These are phyloP conservation scores for Scelioninae gen. 1 DNA, from an alignment of 2,888 invertebrate species.

Conservation along the genomic window DNA sequence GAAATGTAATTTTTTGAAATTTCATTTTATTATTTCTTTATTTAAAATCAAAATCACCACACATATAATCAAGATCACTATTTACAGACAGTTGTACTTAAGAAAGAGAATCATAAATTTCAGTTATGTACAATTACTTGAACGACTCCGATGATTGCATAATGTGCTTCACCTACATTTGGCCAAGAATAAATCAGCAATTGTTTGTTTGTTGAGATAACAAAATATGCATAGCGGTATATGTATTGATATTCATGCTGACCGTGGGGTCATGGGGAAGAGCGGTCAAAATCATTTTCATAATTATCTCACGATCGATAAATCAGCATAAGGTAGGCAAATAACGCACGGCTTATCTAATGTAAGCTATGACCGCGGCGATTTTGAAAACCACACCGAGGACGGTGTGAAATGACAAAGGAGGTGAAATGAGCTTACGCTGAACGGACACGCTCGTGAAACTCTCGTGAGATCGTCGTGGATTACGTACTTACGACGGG, in stretches of 20 bases:
- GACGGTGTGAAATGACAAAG: slow-evolving; percentile 68
- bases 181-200: slow-evolving; percentile 35
- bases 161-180: slow-evolving; percentile 41
- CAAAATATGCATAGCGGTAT: slow-evolving; percentile 63
- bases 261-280: slow-evolving; percentile 60
- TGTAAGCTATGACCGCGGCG: slow-evolving; percentile 49
- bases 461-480: slow-evolving; percentile 58
- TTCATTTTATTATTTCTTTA: too few species aligned
- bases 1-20: too few species aligned
- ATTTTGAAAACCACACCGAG: slow-evolving; percentile 40
- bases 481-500: slow-evolving; percentile 45
- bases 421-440: slow-evolving; percentile 50
- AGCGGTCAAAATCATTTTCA: slow-evolving; percentile 68
- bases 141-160: slow-evolving; percentile 16
- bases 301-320: slow-evolving; percentile 75
- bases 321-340: slow-evolving; percentile 73
- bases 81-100: too few species aligned
- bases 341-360: slow-evolving; percentile 59
- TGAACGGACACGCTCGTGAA: slow-evolving; percentile 61
- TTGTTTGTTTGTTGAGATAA: slow-evolving; percentile 52
- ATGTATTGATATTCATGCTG: slow-evolving; percentile 49
- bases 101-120: too few species aligned
- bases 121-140: not conserved
- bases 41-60: too few species aligned
- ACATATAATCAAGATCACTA: too few species aligned